Evolutionary conservation across 2,888 invertebrate species (phyloP).

Genomic region (Frankliniella intonsa): DNA sequence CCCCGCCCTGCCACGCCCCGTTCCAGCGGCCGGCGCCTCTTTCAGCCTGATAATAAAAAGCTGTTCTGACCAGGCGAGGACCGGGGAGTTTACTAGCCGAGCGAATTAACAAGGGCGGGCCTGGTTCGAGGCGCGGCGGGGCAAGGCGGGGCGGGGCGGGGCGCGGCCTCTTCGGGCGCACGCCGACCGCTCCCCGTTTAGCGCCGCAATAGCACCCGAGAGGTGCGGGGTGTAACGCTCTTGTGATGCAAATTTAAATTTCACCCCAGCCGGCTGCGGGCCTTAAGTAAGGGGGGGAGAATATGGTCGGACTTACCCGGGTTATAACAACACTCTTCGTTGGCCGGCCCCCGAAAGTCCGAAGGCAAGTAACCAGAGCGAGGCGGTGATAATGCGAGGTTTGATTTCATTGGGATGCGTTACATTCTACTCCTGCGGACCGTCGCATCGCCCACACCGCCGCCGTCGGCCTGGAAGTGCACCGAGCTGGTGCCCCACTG

Average conservation of each 20-base stretch:
- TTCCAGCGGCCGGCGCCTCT: neutral
- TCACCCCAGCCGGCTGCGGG: neutral
- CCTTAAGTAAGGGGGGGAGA: no score
- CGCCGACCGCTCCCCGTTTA: neutral
- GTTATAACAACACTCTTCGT: no score
- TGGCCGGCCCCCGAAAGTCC: no score
- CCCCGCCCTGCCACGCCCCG: no score
- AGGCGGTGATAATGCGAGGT: no score
- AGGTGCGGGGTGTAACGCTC: neutral
- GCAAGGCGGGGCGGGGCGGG: no score
- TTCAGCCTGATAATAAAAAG: neutral
- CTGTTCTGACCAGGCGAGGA: neutral
- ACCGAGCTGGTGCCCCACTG: neutral
- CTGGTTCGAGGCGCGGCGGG: no score
- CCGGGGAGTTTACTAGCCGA: neutral
- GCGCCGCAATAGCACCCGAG: neutral
- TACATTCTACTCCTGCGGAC: neutral
- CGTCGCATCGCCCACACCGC: neutral
- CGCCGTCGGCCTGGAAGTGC: neutral
- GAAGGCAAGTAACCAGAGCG: no score
- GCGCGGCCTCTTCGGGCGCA: neutral
- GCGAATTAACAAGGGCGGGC: neutral
- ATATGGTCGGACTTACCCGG: no score
- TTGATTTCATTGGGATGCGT: no score
- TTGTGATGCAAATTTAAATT: slow-evolving; percentile 22